Percentiles rank a stretch among this genome's conserved stretches.
phyloP scores from a whole-genome alignment of 2,113 vertebrate species.

The Sinocyclocheilus maitianheensis region DNA sequence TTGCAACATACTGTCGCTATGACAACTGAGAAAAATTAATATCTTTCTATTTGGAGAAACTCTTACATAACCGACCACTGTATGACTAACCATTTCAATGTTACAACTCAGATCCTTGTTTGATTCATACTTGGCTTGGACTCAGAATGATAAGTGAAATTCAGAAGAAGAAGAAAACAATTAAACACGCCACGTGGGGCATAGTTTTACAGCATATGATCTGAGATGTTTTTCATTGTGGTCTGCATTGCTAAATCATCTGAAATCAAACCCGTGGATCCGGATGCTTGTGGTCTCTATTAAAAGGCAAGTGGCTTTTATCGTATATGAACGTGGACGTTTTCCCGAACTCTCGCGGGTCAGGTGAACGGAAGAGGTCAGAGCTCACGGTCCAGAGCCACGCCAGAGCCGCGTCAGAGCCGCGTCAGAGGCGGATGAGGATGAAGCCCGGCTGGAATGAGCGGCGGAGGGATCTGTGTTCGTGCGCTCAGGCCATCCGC shows the following conservation, averaged over 20 bases:
- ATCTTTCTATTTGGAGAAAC: slow-evolving; percentile 75
- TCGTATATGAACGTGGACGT: no score
- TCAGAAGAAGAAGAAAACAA: background rate
- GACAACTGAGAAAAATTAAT: slow-evolving; percentile 78
- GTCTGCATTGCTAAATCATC: no score
- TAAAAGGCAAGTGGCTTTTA: no score
- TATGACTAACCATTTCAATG: background rate
- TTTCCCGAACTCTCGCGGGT: no score
- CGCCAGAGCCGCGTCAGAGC: no score
- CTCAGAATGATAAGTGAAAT: background rate
- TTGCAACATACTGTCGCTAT: slow-evolving; percentile 75
- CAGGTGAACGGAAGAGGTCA: no score
- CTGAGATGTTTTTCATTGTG: no score
- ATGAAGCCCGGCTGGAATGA: background rate
- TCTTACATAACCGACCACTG: slow-evolving; percentile 69
- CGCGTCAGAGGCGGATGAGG: background rate
- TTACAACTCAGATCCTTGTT: background rate
- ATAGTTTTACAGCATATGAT: no score
- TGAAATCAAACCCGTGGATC: background rate
- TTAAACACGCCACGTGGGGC: background rate
- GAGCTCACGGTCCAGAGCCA: no score
- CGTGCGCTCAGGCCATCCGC: slow-evolving; percentile 74
- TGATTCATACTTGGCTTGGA: background rate
- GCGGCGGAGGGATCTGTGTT: slow-evolving; percentile 79
- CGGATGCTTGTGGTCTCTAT: no score